Evolutionary conservation across 1,140 invertebrate species (phyloP).

Genomic region (Ditylenchus dipsaci): DNA sequence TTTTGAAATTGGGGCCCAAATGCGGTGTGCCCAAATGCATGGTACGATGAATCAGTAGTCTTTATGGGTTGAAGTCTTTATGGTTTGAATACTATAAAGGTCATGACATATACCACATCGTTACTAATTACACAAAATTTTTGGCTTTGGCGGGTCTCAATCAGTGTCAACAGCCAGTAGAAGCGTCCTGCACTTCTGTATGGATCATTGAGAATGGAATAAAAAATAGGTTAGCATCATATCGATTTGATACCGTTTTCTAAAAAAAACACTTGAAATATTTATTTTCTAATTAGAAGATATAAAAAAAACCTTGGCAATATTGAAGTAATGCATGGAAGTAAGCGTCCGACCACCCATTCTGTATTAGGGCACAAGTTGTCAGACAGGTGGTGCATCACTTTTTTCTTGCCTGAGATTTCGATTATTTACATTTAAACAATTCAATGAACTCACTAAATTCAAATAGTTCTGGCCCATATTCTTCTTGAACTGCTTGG

Average conservation of each 20-base stretch:
- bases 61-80: too few relatives aligned
- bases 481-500: neutral
- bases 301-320: slow-evolving; percentile 48
- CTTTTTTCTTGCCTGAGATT: slow-evolving; percentile 44
- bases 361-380: slow-evolving; percentile 25
- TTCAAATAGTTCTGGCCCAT: slow-evolving; percentile 1
- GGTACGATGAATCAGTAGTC: too few relatives aligned
- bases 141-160: neutral
- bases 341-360: slow-evolving; percentile 49
- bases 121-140: neutral
- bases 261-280: slow-evolving; percentile 35
- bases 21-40: too few relatives aligned
- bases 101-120: too few relatives aligned
- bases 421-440: neutral
- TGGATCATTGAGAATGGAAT: slow-evolving; percentile 39
- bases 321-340: slow-evolving; percentile 48
- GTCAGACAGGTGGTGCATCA: slow-evolving; percentile 5
- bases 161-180: neutral
- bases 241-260: slow-evolving; percentile 47
- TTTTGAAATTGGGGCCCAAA: too few relatives aligned
- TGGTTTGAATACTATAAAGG: too few relatives aligned
- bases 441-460: slow-evolving; percentile 4
- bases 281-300: too few relatives aligned
- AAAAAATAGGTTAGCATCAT: slow-evolving; percentile 40
- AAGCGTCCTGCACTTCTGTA: slow-evolving; percentile 22